Base-by-base conservation (phyloP, 2,797 vertebrate species). In the Varecia variegata region DNA sequence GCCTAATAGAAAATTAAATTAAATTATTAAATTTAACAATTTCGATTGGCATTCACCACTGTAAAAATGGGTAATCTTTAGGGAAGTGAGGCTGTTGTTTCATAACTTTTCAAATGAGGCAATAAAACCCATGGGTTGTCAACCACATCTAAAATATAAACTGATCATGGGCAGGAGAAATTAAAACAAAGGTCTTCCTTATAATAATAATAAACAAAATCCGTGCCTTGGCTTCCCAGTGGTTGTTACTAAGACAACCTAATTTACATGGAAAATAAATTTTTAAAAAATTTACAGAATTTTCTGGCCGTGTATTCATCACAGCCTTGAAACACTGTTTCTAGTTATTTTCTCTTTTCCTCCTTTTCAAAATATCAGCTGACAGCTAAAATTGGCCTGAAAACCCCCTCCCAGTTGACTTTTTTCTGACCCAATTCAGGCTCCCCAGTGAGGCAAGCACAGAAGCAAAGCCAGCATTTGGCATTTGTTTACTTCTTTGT, bases 401-500 rank as follows among this genome's bases (percentile, higher is more conserved):
- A 76, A 73, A 1, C 65, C 7, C 54, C 38, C 71, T 43, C 84
- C 93, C 81, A 27, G 38, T 20, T 90, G 86, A 81, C 86, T 97
- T 50, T 12, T 88, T 71, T 92, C 84, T 96, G 97, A 95, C 95
- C 95, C 87, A 88, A n/a, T 96, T 96, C 88, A 85, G 81, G 47
- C 54, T 93, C 81, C 85, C 9, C 1, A 45, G 82, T 12, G 54
- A 14, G 79, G 47, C 43, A 47, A 70, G 77, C 74, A 67, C 35
- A 30, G 90, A 93, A 77, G 85, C 88, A 40, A 38, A 38, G 90
- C 93, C 94, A 79, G 86, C 88, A 52, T 6, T 95, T 8, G 43
- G 54, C 70, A 56, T 91, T 73, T 97, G 97, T 97, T 97, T 97
- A 81, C 74, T 68, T 96, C 97, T 97, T 88, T 97, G 95, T 97